These are phyloP conservation scores for Apaloderma vittatum DNA, from an alignment of 2,113 vertebrate genomes.

Conservation along the genomic window DNA sequence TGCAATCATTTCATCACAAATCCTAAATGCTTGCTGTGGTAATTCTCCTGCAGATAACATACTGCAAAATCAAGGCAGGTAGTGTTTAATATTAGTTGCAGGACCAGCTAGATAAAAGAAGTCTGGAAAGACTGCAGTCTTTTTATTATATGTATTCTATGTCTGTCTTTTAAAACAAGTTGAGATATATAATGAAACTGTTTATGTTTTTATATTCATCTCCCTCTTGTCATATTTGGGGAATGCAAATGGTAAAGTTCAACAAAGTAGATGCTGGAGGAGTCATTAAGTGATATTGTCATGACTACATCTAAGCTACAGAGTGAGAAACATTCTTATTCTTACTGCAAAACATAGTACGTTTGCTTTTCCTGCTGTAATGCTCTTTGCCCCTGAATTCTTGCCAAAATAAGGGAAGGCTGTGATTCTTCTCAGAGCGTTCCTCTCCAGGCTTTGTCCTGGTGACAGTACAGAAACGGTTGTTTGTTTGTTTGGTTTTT, in stretches of 20 bases:
- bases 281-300: slow-evolving; percentile 14
- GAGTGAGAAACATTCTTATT: slow-evolving; percentile 17
- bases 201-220: background rate
- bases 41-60: slow-evolving; percentile 9
- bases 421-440: background rate
- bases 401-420: background rate
- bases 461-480: background rate
- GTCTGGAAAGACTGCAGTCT: background rate
- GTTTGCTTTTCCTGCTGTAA: slow-evolving; percentile 12
- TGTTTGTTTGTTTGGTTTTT: too few species aligned
- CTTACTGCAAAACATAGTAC: background rate
- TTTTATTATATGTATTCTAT: background rate
- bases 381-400: background rate
- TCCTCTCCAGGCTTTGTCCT: background rate
- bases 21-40: slow-evolving; percentile 21
- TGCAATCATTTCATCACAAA: slow-evolving; percentile 22
- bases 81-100: background rate
- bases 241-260: slow-evolving; percentile 11
- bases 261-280: slow-evolving; percentile 21
- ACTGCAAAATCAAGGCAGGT: slow-evolving; percentile 6
- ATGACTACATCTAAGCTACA: background rate
- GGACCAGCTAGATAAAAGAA: background rate
- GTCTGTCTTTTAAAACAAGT: background rate
- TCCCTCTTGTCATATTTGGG: slow-evolving; percentile 15
- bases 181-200: background rate